phyloP scores from a whole-genome alignment of 2,888 invertebrate genomes.

The Bhutanitis thaidina region DNA sequence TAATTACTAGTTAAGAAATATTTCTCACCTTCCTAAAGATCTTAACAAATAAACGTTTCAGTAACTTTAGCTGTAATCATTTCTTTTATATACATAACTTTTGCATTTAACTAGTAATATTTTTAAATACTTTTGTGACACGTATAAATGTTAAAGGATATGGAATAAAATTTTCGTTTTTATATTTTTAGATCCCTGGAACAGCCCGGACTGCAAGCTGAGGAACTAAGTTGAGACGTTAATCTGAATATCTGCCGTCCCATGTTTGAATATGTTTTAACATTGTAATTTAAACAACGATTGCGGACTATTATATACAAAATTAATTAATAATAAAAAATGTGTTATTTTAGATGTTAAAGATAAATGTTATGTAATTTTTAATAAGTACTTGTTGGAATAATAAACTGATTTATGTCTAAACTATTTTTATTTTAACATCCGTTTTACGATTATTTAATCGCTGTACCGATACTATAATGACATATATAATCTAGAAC shows the following conservation, averaged over 20 bases:
- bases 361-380: neutral
- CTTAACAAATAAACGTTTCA: too few relatives aligned
- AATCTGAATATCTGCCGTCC: neutral
- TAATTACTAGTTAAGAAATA: neutral
- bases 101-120: too few relatives aligned
- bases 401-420: constrained; percentile 5
- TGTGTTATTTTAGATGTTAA: neutral
- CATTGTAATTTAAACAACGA: too few relatives aligned
- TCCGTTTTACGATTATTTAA: too few relatives aligned
- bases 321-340: neutral
- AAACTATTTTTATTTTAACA: neutral
- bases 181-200: constrained; percentile 35
- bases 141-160: too few relatives aligned
- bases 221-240: constrained; percentile 17
- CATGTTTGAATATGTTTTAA: neutral
- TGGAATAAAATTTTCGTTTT: neutral
- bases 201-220: constrained; percentile 30
- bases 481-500: too few relatives aligned
- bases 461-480: too few relatives aligned
- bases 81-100: too few relatives aligned
- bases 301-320: too few relatives aligned
- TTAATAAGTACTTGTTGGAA: neutral
- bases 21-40: too few relatives aligned
- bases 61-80: too few relatives aligned
- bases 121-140: too few relatives aligned